Conservation (phyloP, 2,888 invertebrate genomes). For the Hydraecia micacea region DNA sequence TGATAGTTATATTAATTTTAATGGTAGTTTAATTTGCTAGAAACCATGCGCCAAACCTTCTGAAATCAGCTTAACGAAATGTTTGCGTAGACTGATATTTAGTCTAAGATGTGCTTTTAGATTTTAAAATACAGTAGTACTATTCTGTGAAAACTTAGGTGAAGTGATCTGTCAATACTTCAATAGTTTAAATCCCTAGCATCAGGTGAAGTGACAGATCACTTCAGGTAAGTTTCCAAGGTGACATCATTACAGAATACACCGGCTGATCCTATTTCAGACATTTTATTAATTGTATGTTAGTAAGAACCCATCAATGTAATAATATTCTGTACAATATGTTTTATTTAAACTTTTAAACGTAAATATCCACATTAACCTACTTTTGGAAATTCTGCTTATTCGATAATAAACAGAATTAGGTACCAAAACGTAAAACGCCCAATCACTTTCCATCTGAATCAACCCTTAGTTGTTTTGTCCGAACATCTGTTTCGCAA, state of each 20-base stretch:
- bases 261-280: neutral
- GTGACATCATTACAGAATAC: neutral
- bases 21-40: neutral
- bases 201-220: neutral
- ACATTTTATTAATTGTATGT: neutral
- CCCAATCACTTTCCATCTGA: neutral
- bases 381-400: too few species aligned
- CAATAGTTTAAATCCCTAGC: too few species aligned
- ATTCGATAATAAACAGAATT: too few species aligned
- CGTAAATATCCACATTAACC: neutral
- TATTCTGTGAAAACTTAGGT: neutral
- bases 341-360: neutral
- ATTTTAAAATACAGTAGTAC: neutral
- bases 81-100: neutral
- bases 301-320: neutral
- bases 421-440: neutral
- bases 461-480: slow-evolving; percentile 4
- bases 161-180: neutral
- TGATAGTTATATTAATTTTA: too few species aligned
- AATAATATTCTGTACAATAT: neutral
- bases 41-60: neutral
- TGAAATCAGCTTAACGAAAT: neutral
- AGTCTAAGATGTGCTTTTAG: neutral
- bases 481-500: slow-evolving; percentile 28
- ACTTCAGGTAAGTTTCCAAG: neutral